Conservation (phyloP, 2,113 vertebrate genomes). For the Ictidomys tridecemlineatus region DNA sequence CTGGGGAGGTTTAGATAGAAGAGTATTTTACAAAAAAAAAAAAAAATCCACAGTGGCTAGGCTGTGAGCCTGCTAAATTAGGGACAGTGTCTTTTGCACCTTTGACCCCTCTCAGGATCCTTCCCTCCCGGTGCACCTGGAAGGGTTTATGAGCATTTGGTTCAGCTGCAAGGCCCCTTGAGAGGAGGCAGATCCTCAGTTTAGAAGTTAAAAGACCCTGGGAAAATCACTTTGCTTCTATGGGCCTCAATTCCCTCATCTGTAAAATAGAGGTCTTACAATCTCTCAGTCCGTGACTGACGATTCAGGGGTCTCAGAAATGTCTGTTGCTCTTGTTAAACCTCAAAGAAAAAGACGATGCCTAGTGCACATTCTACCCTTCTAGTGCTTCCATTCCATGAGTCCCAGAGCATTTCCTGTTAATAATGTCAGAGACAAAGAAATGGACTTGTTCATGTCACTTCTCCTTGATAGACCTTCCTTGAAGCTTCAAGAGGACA, state of each 20-base stretch:
- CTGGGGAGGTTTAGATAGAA: neutral
- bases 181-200: neutral
- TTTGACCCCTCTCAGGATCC: too few species aligned
- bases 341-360: neutral
- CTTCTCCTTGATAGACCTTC: neutral
- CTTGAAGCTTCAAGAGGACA: neutral
- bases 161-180: neutral
- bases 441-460: neutral
- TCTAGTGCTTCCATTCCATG: neutral
- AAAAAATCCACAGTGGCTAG: neutral
- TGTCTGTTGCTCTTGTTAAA: neutral
- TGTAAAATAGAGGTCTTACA: neutral
- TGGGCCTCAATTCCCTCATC: neutral
- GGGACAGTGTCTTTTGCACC: neutral
- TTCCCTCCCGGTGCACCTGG: neutral
- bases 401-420: too few species aligned
- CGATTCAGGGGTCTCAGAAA: neutral
- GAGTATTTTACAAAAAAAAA: neutral
- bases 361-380: rapidly evolving
- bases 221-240: neutral
- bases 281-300: neutral
- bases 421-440: neutral
- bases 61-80: neutral
- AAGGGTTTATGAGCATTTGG: neutral
- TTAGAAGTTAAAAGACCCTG: neutral